Percentiles rank a stretch among this genome's conserved stretches.
Conservation (phyloP, 2,888 invertebrate genomes). For the Oligia latruncula region DNA sequence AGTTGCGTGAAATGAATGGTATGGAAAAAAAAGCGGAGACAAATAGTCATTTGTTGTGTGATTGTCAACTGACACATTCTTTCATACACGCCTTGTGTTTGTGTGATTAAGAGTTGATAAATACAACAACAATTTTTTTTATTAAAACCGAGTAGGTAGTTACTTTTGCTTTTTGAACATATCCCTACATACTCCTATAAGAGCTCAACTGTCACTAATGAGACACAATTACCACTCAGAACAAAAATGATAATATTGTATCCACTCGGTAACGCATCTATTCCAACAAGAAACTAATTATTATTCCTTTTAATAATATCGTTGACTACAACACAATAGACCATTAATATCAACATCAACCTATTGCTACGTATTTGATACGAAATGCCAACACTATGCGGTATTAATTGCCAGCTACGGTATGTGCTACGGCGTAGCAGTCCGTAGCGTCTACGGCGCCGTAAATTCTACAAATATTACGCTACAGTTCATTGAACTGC, state of each 20-base stretch:
- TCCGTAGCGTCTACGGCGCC: slow-evolving; percentile 52
- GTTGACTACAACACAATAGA: slow-evolving; percentile 8
- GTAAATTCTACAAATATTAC: slow-evolving; percentile 61
- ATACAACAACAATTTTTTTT: neutral
- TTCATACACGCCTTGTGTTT: neutral
- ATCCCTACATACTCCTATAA: neutral
- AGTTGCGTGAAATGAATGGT: neutral
- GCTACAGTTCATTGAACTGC: slow-evolving; percentile 57
- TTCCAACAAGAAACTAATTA: neutral
- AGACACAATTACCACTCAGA: neutral
- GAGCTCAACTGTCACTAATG: neutral
- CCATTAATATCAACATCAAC: slow-evolving; percentile 13
- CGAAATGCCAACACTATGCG: slow-evolving; percentile 50
- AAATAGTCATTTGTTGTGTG: neutral
- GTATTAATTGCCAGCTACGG: slow-evolving; percentile 57
- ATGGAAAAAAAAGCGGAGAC: neutral
- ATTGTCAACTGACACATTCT: neutral
- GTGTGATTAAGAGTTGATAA: neutral
- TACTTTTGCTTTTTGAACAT: no score
- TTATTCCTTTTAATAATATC: slow-evolving; percentile 3
- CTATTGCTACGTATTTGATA: slow-evolving; percentile 38
- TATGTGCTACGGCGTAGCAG: slow-evolving; percentile 64
- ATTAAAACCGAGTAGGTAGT: neutral
- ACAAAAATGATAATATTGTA: neutral
- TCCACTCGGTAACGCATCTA: neutral